These are phyloP conservation scores for Stigmatopora nigra DNA, from an alignment of 2,113 vertebrate genomes.

Conservation along the genomic window DNA sequence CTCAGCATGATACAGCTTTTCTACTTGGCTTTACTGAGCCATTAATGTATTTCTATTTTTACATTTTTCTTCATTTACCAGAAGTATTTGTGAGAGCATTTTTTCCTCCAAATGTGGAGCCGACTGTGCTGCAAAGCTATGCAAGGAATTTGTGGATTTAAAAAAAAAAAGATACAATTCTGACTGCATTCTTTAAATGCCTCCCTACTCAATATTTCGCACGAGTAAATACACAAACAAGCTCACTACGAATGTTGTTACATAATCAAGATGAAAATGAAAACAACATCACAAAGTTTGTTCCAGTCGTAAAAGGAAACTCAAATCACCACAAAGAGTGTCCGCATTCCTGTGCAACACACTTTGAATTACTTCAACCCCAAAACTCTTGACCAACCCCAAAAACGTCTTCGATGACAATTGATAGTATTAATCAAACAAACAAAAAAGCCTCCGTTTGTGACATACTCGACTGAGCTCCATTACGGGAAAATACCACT, in stretches of 20 bases:
- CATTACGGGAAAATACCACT: not conserved
- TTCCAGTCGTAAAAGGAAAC: too few species aligned
- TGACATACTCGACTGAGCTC: too few species aligned
- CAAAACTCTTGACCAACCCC: not conserved
- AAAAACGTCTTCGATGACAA: not conserved
- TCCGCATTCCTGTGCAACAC: not conserved
- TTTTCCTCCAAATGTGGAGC: constrained; percentile 6
- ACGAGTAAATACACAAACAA: not conserved
- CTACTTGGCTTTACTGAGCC: not conserved
- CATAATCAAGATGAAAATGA: not conserved
- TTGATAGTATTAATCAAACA: not conserved
- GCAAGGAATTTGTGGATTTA: constrained; percentile 37
- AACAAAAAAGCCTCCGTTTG: not conserved
- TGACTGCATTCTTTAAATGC: constrained; percentile 41
- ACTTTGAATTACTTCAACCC: not conserved
- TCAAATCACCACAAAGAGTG: not conserved
- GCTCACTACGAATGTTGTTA: not conserved
- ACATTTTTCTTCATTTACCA: not conserved
- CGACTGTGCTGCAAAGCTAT: constrained; percentile 19
- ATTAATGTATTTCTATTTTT: not conserved
- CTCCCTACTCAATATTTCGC: constrained; percentile 23
- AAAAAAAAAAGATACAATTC: not conserved
- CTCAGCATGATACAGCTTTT: not conserved
- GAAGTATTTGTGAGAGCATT: not conserved
- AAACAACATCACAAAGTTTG: not conserved